Percentiles rank a stretch among this genome's conserved stretches.
phyloP scores from a whole-genome alignment of 2,797 vertebrate species.

The Poeciliopsis turneri region DNA sequence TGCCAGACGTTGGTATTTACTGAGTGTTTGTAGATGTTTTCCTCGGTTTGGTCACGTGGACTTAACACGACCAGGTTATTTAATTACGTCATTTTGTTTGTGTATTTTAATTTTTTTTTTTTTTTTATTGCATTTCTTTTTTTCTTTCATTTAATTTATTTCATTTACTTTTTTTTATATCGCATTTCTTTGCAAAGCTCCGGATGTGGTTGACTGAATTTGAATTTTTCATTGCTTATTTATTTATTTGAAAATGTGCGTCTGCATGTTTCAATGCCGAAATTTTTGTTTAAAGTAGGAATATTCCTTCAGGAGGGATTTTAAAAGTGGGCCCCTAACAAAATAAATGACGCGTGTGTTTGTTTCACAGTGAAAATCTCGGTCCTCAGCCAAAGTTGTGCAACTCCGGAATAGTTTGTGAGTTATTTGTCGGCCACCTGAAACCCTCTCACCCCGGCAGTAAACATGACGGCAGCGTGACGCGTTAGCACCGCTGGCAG shows the following conservation, averaged over 20 bases:
- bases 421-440: slow-evolving; percentile 37
- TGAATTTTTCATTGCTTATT: no score
- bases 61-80: no score
- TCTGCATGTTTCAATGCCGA: neutral
- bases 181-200: no score
- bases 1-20: no score
- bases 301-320: neutral
- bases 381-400: neutral
- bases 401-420: slow-evolving; percentile 53
- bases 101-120: no score
- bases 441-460: slow-evolving; percentile 8
- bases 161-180: no score
- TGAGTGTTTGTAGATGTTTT: no score
- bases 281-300: neutral
- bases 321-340: neutral
- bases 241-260: no score
- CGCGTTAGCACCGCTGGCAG: slow-evolving; percentile 10
- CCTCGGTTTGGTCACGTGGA: no score
- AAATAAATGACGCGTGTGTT: neutral
- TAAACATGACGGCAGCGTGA: slow-evolving; percentile 47
- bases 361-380: neutral
- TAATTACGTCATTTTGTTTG: neutral
- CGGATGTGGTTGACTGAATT: no score
- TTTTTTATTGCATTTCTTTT: no score
- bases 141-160: no score